Base-by-base conservation (phyloP, 2,797 vertebrate genomes). In the Neomorphus geoffroyi region DNA sequence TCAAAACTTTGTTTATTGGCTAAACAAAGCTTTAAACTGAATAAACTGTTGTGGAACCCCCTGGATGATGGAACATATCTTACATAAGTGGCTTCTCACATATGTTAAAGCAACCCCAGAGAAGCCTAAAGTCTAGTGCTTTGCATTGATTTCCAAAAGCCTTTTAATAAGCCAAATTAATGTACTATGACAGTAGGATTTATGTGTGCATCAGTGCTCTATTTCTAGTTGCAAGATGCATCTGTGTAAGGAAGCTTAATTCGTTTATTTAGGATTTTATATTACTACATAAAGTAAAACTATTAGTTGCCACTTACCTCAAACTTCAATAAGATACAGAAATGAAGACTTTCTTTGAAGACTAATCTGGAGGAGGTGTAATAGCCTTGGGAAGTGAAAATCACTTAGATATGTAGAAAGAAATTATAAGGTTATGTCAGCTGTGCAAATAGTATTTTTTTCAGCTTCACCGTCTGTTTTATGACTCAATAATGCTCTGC, bases 51-150 rank as follows among this genome's bases (percentile, higher is more conserved):
- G 2, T 64, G 80, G 48, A 86, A 79, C 27, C 3, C 4, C 2
- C 11, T 88, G 14, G 21, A n/a, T 62, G 12, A 57, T 61, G 46
- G 13, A 75, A 1, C 10, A 30, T 60, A 77, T 33, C n/a, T 92
- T 53, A 23, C 2, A 2, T 11, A 11, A 39, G 14, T 0, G 0
- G 10, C 6, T 9, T 73, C 43, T 51, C n/a, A n/a, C 9, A 10
- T 26, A 16, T 35, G 11, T 74, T 60, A 64, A 64, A 93, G 13
- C 26, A 85, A 26, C 6, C 15, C 15, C 32, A 80, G 2, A 51
- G 21, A 80, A 70, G 3, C 5, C 27, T 58, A 12, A 75, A 70
- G 6, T 69, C 51, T 73, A 57, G 26, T 66, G 13, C 3, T 89
- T 89, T 18, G 39, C 18, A 46, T 1, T 73, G 23, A 8, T 64